These are phyloP conservation scores for Piezodorus guildinii DNA, from an alignment of 1,140 invertebrate genomes.

Conservation along the genomic window DNA sequence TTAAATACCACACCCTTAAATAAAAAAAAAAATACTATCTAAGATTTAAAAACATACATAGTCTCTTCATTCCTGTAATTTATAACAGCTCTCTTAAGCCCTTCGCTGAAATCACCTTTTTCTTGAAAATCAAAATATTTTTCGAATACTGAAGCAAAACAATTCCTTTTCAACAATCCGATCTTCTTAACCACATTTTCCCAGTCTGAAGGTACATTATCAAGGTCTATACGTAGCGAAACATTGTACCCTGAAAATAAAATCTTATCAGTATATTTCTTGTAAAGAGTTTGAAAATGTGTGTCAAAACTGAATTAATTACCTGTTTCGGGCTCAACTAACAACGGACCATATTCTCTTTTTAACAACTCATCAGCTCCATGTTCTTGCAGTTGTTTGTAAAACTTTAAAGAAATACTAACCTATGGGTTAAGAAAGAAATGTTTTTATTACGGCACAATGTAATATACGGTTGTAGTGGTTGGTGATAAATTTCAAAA, in stretches of 20 bases:
- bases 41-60: conserved; percentile 63
- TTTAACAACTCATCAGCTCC: conserved; percentile 93
- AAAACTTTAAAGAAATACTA: conserved; percentile 97
- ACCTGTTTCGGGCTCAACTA: conserved; percentile 77
- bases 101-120: conserved; percentile 57
- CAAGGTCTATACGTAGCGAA: conserved; percentile 84
- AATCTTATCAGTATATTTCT: neutral
- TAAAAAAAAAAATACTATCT: neutral
- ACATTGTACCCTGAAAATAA: conserved; percentile 73
- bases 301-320: conserved; percentile 28
- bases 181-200: conserved; percentile 82
- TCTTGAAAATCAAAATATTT: conserved; percentile 99
- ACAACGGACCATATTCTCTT: conserved; percentile 74
- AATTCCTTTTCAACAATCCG: conserved; percentile 91
- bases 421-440: conserved; percentile 50
- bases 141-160: conserved; percentile 98
- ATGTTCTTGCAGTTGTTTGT: conserved; percentile 94
- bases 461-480: too few relatives aligned
- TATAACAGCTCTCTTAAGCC: conserved; percentile 90
- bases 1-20: too few relatives aligned
- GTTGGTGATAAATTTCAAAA: neutral
- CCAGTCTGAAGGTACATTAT: conserved; percentile 83
- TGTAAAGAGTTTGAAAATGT: neutral
- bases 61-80: conserved; percentile 99
- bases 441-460: neutral